Conservation (phyloP, 2,797 vertebrate genomes). For the Sphenopsis melanotis region DNA sequence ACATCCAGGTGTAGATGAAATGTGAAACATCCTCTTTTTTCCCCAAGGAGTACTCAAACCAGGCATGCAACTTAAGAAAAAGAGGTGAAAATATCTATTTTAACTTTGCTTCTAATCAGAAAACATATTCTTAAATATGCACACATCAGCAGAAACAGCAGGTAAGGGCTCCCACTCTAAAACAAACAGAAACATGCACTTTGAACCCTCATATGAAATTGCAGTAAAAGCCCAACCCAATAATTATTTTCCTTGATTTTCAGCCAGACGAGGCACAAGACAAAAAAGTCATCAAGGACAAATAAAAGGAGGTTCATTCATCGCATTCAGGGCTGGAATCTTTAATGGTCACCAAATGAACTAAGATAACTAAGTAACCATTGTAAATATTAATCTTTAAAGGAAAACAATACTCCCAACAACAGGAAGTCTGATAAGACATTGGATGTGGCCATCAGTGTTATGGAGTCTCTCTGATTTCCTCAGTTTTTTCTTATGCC, state of each 20-base stretch:
- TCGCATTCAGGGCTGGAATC: constrained; percentile 51
- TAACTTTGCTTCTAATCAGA: neutral
- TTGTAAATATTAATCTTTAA: constrained; percentile 71
- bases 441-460: constrained; percentile 57
- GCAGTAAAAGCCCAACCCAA: constrained; percentile 61
- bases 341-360: constrained; percentile 59
- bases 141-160: neutral
- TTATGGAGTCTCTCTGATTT: constrained; percentile 58
- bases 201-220: constrained; percentile 43
- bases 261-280: constrained; percentile 61
- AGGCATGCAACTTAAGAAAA: neutral
- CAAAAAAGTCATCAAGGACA: constrained; percentile 66
- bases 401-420: constrained; percentile 66
- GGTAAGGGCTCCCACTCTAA: neutral
- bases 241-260: constrained; percentile 66
- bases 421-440: constrained; percentile 67
- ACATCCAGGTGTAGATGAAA: neutral
- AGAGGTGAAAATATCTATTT: neutral
- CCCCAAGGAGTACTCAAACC: neutral
- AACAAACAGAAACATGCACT: constrained; percentile 42
- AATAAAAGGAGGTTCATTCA: constrained; percentile 69
- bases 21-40: neutral
- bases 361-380: constrained; percentile 66
- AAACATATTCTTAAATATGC: neutral
- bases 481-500: constrained; percentile 56